Evolutionary conservation across 2,888 invertebrate species (phyloP), one percentile per base, ranked within the genome.

Genomic region (Poecilus cupreus): DNA sequence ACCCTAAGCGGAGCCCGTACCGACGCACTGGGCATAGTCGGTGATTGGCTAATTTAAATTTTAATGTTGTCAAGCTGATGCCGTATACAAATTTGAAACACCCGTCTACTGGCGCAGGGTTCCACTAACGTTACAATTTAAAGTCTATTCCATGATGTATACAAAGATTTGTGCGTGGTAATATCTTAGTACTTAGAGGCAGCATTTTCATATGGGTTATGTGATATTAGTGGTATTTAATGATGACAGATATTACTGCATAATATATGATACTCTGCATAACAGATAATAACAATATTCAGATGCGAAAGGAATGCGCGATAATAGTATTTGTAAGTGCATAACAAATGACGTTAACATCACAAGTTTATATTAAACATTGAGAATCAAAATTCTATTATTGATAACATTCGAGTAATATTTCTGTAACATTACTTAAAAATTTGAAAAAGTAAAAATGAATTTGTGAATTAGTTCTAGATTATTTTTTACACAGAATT

Each of bases 1-100:
- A 22, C 60, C 60, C 24, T n/a, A 24, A 22, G 24, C 60, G 26
- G 26, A 10, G 43, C 26, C 8, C 13, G 70, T 32, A 20, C 39
- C 32, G 37, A 37, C 70, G 70, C 70, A 18, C 39, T 70, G 70
- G 70, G 70, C 70, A 70, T 39, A 70, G 37, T 43, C 70, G 16
- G 70, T 70, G 70, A 70, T 70, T 70, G 70, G 70, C 70, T 70
- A 70, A 70, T 70, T 70, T 70, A 70, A 70, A 70, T 70, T 70
- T 70, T 70, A 70, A 70, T 70, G 70, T 70, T 39, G 43, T 70
- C 70, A 70, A 70, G 70, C 70, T 70, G 70, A 32, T 70, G 37
- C 70, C 54, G 54, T 22, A 22, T 54, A 54, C 20, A 54, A 54
- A 54, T 54, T 54, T 54, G 54, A 54, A 54, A 54, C 54, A 54